Evolutionary conservation across 2,888 invertebrate genomes (phyloP), one percentile per base, ranked within the genome.

Genomic region (Hyposoter dolosus): DNA sequence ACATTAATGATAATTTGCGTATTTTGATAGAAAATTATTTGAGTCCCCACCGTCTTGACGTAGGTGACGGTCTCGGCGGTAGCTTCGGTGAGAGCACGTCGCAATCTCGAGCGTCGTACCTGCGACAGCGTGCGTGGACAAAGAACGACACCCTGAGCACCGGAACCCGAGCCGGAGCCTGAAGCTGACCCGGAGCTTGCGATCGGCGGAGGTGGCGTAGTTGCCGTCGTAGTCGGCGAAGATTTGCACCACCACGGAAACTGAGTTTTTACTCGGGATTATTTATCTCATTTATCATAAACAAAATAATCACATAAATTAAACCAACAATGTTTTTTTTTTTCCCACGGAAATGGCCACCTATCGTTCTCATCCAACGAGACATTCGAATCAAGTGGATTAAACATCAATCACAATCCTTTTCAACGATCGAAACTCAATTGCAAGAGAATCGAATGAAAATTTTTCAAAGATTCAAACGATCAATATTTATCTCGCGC

Each of bases 71-170:
- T 97, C 95, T 98, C 97, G 94, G 97, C 96, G 94, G 97, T 97
- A 93, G 97, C 97, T 95, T 98, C 97, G 94, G 98, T 98, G 95
- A 97, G 97, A 94, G 98, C 98, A 94, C 98, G 96, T 95, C 98
- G 96, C 95, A 98, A 96, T 93, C 97, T 96, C 94, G 97, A 96
- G 93, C 98, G 96, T 94, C 98, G 97, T 94, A 97, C 97, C 96
- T 98, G 97, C 95, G 98, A 97, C 96, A 98, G 96, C 94, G 97
- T 97, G 95, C 97, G 97, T 94, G 98, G 97, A 95, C 97, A 97
- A 95, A 98, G 97, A 95, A 98, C 97, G 95, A 97, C 96, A 94
- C 97, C 97, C 96, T 97, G 97, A 93, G 94, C 95, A 82, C 91
- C 90, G 87, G 91, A 90, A 84, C 90, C 91, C 78, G 90, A 90